phyloP scores from a whole-genome alignment of 2,888 invertebrate species.

The Phortica okadai region DNA sequence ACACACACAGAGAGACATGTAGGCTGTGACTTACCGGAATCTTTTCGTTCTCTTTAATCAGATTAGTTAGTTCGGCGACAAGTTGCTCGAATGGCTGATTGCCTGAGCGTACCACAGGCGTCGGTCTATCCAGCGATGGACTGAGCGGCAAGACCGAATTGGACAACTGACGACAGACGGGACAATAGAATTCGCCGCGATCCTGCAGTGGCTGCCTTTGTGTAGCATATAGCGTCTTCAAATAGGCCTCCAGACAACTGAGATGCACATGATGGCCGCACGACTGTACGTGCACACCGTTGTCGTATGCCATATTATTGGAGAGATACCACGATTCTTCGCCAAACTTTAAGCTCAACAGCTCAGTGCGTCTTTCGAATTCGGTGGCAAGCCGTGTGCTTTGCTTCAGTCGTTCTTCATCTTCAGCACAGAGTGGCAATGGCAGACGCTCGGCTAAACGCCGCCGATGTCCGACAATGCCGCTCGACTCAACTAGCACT shows the following conservation, averaged over 20 bases:
- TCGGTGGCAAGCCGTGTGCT: slow-evolving; percentile 85
- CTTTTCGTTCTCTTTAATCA: slow-evolving; percentile 83
- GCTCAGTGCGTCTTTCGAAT: slow-evolving; percentile 86
- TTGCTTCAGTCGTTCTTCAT: slow-evolving; percentile 78
- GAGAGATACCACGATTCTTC: slow-evolving; percentile 88
- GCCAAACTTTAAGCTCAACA: slow-evolving; percentile 86
- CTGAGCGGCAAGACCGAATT: slow-evolving; percentile 92
- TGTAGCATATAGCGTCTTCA: slow-evolving; percentile 88
- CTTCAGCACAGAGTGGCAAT: slow-evolving; percentile 82
- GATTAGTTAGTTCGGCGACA: slow-evolving; percentile 78
- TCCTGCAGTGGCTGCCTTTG: slow-evolving; percentile 86
- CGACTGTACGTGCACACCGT: slow-evolving; percentile 94
- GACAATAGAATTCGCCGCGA: slow-evolving; percentile 94
- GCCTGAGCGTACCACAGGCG: slow-evolving; percentile 81
- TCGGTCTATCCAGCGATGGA: slow-evolving; percentile 83
- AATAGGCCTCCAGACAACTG: slow-evolving; percentile 94
- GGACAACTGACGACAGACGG: slow-evolving; percentile 93
- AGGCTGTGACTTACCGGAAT: slow-evolving; percentile 79
- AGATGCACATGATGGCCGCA: slow-evolving; percentile 98
- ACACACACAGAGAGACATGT: not conserved
- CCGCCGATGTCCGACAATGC: slow-evolving; percentile 88
- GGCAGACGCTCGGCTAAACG: slow-evolving; percentile 72
- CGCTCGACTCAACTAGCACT: slow-evolving; percentile 89
- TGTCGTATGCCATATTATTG: slow-evolving; percentile 90
- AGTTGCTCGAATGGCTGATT: slow-evolving; percentile 74